Percentiles rank a stretch among this genome's conserved stretches.
phyloP scores from a whole-genome alignment of 2,888 invertebrate genomes.

The Brachypterus glaber region DNA sequence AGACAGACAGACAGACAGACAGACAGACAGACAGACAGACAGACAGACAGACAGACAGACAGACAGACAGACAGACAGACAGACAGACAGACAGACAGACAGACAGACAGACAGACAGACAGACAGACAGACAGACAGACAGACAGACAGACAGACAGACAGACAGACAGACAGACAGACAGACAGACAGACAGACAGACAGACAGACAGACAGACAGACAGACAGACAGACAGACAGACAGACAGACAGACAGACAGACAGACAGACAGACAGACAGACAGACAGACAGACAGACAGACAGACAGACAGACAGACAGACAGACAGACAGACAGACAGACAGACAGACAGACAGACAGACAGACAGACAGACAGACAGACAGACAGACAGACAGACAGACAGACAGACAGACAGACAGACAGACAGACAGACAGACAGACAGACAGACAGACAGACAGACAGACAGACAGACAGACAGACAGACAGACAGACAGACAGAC shows the following conservation, averaged over 20 bases:
- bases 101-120: constrained; percentile 2
- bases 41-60: constrained; percentile 2
- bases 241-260: constrained; percentile 7
- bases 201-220: constrained; percentile 2
- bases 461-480: constrained; percentile 12
- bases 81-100: constrained; percentile 2
- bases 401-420: constrained; percentile 9
- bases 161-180: constrained; percentile 2
- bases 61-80: constrained; percentile 2
- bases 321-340: constrained; percentile 12
- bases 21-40: constrained; percentile 2
- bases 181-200: constrained; percentile 2
- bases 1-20: constrained; percentile 2
- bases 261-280: constrained; percentile 5
- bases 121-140: constrained; percentile 2
- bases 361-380: constrained; percentile 10
- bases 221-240: constrained; percentile 2
- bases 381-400: constrained; percentile 11
- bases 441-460: constrained; percentile 12
- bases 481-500: constrained; percentile 11
- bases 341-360: constrained; percentile 10
- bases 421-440: constrained; percentile 10
- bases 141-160: constrained; percentile 2
- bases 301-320: constrained; percentile 10
- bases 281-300: constrained; percentile 10